phyloP scores from a whole-genome alignment of 2,113 vertebrate species.

The Micronisus gabar region DNA sequence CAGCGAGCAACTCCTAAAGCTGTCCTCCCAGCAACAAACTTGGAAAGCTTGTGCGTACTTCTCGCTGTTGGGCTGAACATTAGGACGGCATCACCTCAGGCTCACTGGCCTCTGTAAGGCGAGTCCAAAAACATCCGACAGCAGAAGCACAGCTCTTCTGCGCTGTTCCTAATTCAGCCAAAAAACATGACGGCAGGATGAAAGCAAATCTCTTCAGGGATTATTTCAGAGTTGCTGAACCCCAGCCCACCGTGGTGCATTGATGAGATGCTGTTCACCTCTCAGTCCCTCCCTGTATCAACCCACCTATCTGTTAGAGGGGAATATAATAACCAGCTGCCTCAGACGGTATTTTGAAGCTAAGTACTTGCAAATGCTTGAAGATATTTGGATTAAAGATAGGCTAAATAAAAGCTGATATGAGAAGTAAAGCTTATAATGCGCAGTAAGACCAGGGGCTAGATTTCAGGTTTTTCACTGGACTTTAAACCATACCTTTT shows the following conservation, averaged over 20 bases:
- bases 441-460: background rate
- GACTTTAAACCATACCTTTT: background rate
- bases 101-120: background rate
- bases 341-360: background rate
- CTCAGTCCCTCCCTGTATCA: background rate
- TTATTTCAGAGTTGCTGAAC: background rate
- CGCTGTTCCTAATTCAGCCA: background rate
- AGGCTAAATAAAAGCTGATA: background rate
- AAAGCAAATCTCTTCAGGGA: background rate
- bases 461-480: background rate
- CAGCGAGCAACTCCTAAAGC: background rate
- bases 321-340: background rate
- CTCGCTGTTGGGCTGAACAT: background rate
- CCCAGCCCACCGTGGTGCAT: background rate
- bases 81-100: background rate
- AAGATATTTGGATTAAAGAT: background rate
- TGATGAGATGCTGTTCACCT: background rate
- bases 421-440: background rate
- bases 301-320: background rate
- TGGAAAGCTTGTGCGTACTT: background rate
- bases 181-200: background rate
- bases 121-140: fast-evolving
- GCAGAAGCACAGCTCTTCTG: background rate
- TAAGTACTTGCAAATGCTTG: background rate
- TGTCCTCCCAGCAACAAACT: background rate